Percentiles rank a stretch among this genome's conserved stretches.
Evolutionary conservation across 2,113 vertebrate genomes (phyloP).

Genomic region (Oophaga pumilio): DNA sequence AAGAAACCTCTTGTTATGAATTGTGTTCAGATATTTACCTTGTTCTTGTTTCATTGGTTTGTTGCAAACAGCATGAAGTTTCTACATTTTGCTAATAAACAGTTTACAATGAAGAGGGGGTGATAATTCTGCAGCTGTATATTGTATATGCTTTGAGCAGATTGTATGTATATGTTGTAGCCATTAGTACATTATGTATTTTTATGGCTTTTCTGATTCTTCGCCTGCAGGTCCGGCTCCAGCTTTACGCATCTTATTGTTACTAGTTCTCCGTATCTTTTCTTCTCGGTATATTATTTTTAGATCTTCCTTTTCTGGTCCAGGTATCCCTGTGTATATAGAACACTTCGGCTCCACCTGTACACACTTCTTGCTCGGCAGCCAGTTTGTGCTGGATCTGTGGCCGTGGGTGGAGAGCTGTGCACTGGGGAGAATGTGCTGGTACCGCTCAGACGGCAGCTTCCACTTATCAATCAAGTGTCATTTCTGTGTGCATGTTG

Average conservation of each 20-base stretch:
- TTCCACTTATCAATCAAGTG: neutral
- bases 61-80: no score
- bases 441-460: constrained; percentile 43
- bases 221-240: neutral
- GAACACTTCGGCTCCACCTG: neutral
- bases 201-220: neutral
- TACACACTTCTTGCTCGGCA: neutral
- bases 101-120: no score
- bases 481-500: constrained; percentile 18
- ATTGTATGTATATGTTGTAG: no score
- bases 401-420: neutral
- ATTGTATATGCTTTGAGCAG: no score
- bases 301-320: neutral
- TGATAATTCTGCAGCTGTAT: no score
- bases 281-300: no score
- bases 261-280: neutral
- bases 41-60: no score
- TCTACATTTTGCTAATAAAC: no score
- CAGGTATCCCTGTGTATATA: neutral
- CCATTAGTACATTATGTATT: no score
- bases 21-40: no score
- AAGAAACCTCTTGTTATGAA: no score
- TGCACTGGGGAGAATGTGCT: constrained; percentile 53
- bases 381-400: constrained; percentile 24
- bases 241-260: neutral